Evolutionary conservation across 2,113 vertebrate genomes (phyloP).

Genomic region (Silurus meridionalis): DNA sequence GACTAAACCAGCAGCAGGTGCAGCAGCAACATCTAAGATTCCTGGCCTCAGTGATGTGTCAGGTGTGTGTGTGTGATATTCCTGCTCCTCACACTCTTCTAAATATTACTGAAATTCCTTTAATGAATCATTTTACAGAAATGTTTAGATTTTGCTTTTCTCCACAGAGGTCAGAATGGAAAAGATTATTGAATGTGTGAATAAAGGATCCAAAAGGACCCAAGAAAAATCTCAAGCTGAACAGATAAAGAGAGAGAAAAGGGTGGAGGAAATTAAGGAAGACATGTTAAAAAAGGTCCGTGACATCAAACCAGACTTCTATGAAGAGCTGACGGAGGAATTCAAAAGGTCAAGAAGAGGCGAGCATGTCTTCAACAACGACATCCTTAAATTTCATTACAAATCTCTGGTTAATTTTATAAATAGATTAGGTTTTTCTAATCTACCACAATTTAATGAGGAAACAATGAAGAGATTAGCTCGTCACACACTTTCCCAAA

Average conservation of each 20-base stretch:
- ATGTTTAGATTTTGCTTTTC: background rate
- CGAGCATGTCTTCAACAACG: background rate
- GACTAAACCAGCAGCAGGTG: background rate
- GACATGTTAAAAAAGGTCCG: background rate
- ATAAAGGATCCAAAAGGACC: background rate
- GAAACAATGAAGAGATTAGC: background rate
- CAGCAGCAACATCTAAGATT: background rate
- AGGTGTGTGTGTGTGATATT: background rate
- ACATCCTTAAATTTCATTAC: background rate
- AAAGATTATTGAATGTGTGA: background rate
- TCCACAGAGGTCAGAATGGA: background rate
- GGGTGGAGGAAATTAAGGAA: background rate
- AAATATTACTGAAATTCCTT: background rate
- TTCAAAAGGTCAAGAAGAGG: background rate
- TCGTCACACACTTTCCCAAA: background rate
- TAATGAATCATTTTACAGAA: background rate
- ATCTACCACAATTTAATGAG: background rate
- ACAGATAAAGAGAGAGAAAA: background rate
- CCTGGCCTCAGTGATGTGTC: background rate
- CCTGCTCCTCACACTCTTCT: background rate
- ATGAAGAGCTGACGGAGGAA: background rate
- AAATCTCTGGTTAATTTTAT: background rate
- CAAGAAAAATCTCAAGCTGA: background rate
- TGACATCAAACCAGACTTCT: fast-evolving
- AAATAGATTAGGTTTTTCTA: background rate